Evolutionary conservation across 2,797 vertebrate species (phyloP), one percentile per base, ranked within the genome.

Genomic region (Trachurus trachurus): DNA sequence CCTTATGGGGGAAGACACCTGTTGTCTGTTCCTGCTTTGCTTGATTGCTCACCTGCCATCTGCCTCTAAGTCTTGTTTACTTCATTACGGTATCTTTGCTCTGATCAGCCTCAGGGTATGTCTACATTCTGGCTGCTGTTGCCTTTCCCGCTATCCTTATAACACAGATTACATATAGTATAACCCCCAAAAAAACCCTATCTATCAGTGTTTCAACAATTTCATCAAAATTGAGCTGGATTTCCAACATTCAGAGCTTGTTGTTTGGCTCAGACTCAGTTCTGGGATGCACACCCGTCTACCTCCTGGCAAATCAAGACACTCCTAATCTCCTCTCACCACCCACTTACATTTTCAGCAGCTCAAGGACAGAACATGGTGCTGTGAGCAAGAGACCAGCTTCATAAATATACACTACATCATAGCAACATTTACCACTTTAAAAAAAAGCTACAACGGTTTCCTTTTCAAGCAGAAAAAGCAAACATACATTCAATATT

Each of bases 291-390:
- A 67, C 17, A 67, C 26, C 54, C 4, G 12, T 61, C 37, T 49
- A 54, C 61, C 73, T 71, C 42, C 58, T 57, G 49, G 74, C 66
- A 42, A 58, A 61, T 66, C 2, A 37, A 60, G 61, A 73, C 50
- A 52, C 53, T 54, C 40, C 37, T 81, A 81, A 85, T 81, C 76
- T 80, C 61, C 34, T 78, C 61, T 66, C 61, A 61, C 56, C 77
- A 65, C 80, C 77, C 59, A 80, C 76, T 61, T 54, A 44, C 21
- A 47, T 65, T 79, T 66, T 39, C 34, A 65, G 57, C 58, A 53
- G 44, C 61, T 76, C 42, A 64, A 39, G 62, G 61, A 66, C 0
- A 1, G 58, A 74, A 69, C 57, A 71, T 39, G n/a, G 16, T n/a
- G 74, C 62, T 60, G 31, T 47, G 34, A 68, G 64, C 60, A 21